Percentiles rank a stretch among this genome's conserved stretches.
These are phyloP conservation scores for Acanthaster planci DNA, from an alignment of 35 echinoderm and acorn worm species.

Conservation along the genomic window DNA sequence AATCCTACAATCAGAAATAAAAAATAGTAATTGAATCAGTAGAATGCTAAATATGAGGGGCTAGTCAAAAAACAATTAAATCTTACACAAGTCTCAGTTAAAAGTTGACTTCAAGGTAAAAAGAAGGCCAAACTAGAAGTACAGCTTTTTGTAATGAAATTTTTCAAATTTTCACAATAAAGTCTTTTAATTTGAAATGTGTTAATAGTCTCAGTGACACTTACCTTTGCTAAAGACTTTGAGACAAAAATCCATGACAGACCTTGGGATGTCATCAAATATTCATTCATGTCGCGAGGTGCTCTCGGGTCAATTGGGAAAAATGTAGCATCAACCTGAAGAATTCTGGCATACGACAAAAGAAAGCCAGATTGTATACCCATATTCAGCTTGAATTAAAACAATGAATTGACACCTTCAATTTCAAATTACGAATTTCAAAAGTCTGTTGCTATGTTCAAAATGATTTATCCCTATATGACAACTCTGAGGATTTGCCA, in stretches of 20 bases:
- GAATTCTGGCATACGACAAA: slow-evolving; percentile 36
- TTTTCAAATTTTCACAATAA: neutral
- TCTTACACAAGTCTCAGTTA: neutral
- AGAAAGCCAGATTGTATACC: neutral
- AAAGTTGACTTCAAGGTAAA: neutral
- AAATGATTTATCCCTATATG: too few species aligned
- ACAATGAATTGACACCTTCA: too few species aligned
- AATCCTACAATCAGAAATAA: neutral
- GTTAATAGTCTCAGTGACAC: neutral
- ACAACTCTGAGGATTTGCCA: too few species aligned
- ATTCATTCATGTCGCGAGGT: slow-evolving; percentile 41
- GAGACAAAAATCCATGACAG: slow-evolving; percentile 24
- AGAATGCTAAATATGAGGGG: too few species aligned
- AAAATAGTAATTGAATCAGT: neutral
- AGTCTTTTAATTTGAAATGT: neutral
- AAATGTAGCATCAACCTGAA: slow-evolving; percentile 50
- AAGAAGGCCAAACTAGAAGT: too few species aligned
- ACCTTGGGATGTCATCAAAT: slow-evolving; percentile 26
- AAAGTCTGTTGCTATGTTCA: too few species aligned
- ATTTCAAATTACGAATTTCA: too few species aligned
- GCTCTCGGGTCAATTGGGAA: slow-evolving; percentile 41
- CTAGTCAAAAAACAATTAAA: neutral
- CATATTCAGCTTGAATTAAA: neutral
- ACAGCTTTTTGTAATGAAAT: too few species aligned
- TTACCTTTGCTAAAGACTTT: slow-evolving; percentile 34